Evolutionary conservation across 2,113 vertebrate species (phyloP), one percentile per base, ranked within the genome.

Genomic region (Chlamydotis undulata): DNA sequence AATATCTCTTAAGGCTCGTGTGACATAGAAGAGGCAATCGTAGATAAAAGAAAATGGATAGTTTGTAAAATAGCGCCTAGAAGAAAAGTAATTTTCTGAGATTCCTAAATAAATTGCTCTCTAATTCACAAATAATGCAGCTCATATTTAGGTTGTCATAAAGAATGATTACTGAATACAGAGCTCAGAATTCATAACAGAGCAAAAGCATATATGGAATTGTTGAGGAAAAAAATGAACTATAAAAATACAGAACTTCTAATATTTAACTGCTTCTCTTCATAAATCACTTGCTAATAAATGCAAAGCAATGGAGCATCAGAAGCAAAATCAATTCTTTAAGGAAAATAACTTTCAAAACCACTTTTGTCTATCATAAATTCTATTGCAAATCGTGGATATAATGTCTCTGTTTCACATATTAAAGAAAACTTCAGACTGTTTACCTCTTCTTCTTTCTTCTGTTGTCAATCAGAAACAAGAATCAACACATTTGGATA

Each of bases 111-210:
- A 82, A 97, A 93, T 87, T 82, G 84, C 71, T 93, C 55, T 74
- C 86, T 96, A 87, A 95, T 93, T 96, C 96, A 68, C 88, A 94
- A 95, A 93, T 80, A 95, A 78, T 76, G 29, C 35, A 76, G 81
- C 75, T 78, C 41, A 16, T 91, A 78, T 86, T 95, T 96, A 92
- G 65, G 65, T 65, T 85, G 78, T 76, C 81, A 67, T 77, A 69
- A 93, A 97, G 96, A 91, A 59, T 43, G 86, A 94, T 95, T 88
- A 86, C 92, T 88, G 87, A 93, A 89, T 85, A 22, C 1, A 6
- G 63, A 78, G 57, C 55, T 74, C n/a, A 21, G 61, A 84, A 89
- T 74, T 74, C 59, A 19, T 91, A 80, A 90, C 21, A 56, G 37
- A 75, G 4, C 15, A 79, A 89, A 93, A 78, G 43, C 67, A 69